Conservation (phyloP, 2,113 vertebrate genomes). For the Chiloscyllium plagiosum region DNA sequence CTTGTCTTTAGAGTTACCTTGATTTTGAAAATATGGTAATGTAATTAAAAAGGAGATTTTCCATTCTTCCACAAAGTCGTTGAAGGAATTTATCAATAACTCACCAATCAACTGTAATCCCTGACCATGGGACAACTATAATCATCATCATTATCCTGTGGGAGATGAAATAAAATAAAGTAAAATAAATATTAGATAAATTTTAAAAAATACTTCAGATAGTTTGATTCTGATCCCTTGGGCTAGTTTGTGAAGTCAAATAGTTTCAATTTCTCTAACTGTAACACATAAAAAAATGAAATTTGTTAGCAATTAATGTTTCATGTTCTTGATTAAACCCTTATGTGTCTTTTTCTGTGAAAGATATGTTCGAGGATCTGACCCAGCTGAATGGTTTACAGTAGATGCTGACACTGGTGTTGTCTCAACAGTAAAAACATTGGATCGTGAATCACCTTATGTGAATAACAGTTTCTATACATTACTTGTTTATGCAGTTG, state of each 20-base stretch:
- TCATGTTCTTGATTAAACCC: background rate
- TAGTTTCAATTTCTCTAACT: background rate
- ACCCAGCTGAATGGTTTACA: constrained; percentile 51
- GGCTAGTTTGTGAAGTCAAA: background rate
- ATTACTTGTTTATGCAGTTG: constrained; percentile 47
- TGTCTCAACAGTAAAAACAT: constrained; percentile 44
- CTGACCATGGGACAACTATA: background rate
- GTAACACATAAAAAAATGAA: background rate
- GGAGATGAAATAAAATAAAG: background rate
- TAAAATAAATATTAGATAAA: background rate
- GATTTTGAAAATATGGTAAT: background rate
- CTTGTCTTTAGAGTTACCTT: background rate
- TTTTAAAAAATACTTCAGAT: background rate
- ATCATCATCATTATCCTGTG: background rate
- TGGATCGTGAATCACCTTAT: constrained; percentile 54
- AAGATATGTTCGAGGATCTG: constrained; percentile 35
- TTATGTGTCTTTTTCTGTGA: background rate
- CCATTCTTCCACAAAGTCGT: background rate
- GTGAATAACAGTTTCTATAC: constrained; percentile 47
- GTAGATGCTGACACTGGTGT: constrained; percentile 49
- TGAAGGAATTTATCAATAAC: background rate
- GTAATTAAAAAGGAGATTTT: background rate
- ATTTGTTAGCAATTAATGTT: background rate
- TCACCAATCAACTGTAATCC: background rate
- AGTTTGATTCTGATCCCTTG: background rate